These are phyloP conservation scores for Falco novaeseelandiae DNA, from an alignment of 2,797 vertebrate species.

Conservation along the genomic window DNA sequence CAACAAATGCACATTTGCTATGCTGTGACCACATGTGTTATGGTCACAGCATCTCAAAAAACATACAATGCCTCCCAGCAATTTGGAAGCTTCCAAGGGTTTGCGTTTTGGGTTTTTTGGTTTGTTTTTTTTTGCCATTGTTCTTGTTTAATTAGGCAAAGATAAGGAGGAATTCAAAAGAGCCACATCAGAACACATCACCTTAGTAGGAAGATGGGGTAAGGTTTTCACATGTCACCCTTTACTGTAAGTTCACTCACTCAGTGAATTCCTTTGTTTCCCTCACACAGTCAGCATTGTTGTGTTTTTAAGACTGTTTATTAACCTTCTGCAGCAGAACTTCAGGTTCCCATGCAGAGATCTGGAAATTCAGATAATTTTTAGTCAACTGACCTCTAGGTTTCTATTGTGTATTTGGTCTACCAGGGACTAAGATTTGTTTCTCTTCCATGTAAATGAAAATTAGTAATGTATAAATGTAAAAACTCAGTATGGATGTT, in stretches of 20 bases:
- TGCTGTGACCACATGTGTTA: not conserved
- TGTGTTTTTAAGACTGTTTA: not conserved
- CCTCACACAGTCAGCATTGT: too few relatives aligned
- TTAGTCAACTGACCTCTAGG: not conserved
- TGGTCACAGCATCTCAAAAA: not conserved
- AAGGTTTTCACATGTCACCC: not conserved
- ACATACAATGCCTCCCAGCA: not conserved
- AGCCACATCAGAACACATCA: not conserved
- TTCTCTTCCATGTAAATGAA: not conserved
- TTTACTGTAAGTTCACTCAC: not conserved
- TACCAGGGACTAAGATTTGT: not conserved
- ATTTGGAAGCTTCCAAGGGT: not conserved
- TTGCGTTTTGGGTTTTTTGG: too few relatives aligned
- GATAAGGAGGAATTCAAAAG: not conserved
- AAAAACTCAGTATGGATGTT: not conserved
- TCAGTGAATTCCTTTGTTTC: not conserved
- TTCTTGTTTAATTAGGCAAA: not conserved
- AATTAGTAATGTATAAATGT: not conserved
- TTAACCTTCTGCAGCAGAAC: not conserved
- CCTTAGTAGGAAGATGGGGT: not conserved
- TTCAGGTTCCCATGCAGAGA: not conserved
- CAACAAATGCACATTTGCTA: not conserved
- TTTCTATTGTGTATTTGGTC: not conserved
- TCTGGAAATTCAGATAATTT: not conserved
- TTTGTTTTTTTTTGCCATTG: not conserved